Evolutionary conservation across 2,797 vertebrate genomes (phyloP).

Genomic region (Anniella stebbinsi): DNA sequence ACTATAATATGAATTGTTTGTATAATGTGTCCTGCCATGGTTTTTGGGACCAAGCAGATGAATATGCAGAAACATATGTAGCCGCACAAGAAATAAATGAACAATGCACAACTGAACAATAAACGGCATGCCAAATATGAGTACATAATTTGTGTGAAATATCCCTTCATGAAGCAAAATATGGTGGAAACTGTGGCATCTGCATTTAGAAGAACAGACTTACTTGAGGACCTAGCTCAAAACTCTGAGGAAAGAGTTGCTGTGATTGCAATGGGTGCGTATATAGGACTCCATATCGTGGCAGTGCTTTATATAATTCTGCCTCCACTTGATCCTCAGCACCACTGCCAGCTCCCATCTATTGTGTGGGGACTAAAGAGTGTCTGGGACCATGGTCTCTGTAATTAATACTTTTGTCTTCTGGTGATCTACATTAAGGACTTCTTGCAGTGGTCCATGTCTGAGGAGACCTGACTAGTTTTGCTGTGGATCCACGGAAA

Average conservation of each 20-base stretch:
- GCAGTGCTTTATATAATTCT: background rate
- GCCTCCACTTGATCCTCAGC: background rate
- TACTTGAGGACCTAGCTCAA: background rate
- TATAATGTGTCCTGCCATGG: background rate
- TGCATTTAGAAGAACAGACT: background rate
- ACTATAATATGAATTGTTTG: background rate
- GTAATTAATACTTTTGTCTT: background rate
- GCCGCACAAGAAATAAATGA: background rate
- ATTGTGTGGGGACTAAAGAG: background rate
- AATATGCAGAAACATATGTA: background rate
- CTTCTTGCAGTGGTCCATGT: background rate
- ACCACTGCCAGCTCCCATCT: background rate
- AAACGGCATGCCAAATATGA: background rate
- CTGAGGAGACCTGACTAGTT: background rate
- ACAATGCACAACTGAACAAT: background rate
- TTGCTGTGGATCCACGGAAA: background rate
- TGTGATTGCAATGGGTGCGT: background rate
- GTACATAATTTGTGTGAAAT: background rate
- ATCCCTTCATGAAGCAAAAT: background rate
- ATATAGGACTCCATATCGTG: background rate
- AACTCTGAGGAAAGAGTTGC: background rate
- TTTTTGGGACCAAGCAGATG: slow-evolving; percentile 4
- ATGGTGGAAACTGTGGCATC: background rate
- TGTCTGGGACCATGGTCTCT: background rate
- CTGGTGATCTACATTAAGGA: background rate